These are phyloP conservation scores for Albula goreensis DNA, from an alignment of 2,113 vertebrate genomes.

Conservation along the genomic window DNA sequence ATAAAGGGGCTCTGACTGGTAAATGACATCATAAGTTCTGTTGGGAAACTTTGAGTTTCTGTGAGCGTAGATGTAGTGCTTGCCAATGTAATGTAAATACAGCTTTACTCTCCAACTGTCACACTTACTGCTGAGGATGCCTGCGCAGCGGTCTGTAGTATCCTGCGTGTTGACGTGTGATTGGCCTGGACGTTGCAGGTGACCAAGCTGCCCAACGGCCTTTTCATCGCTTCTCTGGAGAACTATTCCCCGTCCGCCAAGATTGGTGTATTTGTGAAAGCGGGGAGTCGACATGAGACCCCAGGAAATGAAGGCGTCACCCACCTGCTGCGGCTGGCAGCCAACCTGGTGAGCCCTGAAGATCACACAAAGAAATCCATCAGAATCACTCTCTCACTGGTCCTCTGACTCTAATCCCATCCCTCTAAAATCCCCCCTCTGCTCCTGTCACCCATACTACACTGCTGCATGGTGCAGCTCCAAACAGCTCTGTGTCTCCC, in stretches of 20 bases:
- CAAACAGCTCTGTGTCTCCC: too few relatives aligned
- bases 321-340: conserved; percentile 86
- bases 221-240: conserved; percentile 90
- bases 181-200: conserved; percentile 69
- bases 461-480: too few relatives aligned
- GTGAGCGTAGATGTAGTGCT: not conserved
- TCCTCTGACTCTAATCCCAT: not conserved
- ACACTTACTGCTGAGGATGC: not conserved
- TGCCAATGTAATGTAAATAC: not conserved
- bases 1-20: too few relatives aligned
- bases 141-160: not conserved
- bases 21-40: too few relatives aligned
- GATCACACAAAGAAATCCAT: not conserved
- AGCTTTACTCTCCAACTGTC: not conserved
- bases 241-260: conserved; percentile 88
- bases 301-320: conserved; percentile 78
- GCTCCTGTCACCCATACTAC: not conserved
- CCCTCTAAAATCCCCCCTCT: not conserved
- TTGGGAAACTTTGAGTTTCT: too few relatives aligned
- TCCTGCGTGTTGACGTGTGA: not conserved
- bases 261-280: conserved; percentile 88
- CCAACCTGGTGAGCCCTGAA: conserved; percentile 77
- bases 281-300: conserved; percentile 88
- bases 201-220: conserved; percentile 85
- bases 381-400: not conserved